Conservation (phyloP, 2,797 vertebrate genomes). For the Pseudotriccus pelzelni region DNA sequence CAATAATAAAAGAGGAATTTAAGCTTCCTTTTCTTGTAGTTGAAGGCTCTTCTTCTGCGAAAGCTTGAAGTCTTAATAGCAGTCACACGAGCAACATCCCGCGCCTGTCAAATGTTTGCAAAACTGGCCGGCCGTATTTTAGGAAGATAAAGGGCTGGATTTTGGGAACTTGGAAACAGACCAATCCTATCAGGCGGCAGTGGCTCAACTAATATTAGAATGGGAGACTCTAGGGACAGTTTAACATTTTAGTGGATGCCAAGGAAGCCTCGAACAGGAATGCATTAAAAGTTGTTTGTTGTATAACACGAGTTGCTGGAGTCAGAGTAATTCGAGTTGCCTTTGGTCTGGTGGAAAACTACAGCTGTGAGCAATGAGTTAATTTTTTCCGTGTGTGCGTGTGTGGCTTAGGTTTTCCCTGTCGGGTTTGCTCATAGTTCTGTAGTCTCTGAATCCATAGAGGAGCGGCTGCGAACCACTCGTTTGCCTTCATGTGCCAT, state of each 20-base stretch:
- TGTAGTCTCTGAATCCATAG: background rate
- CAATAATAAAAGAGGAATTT: slow-evolving; percentile 52
- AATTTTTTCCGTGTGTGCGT: background rate
- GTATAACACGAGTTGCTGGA: background rate
- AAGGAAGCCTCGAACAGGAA: slow-evolving; percentile 12
- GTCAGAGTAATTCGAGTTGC: background rate
- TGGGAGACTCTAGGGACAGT: background rate
- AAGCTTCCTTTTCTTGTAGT: slow-evolving; percentile 47
- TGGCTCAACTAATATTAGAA: slow-evolving; percentile 30
- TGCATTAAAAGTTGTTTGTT: background rate
- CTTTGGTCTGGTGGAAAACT: slow-evolving; percentile 16
- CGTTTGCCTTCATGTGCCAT: background rate
- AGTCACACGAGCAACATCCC: background rate
- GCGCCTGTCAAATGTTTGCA: background rate
- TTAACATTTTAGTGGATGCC: slow-evolving; percentile 5
- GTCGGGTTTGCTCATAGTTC: background rate
- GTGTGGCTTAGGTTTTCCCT: background rate
- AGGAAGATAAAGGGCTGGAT: slow-evolving; percentile 6
- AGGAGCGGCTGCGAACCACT: background rate
- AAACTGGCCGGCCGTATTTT: background rate
- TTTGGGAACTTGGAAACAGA: background rate
- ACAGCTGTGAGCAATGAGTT: slow-evolving; percentile 33
- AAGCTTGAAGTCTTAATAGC: slow-evolving; percentile 17
- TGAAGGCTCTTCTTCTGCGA: background rate
- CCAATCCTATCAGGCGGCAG: background rate